Evolutionary conservation across 2,113 vertebrate species (phyloP).

Genomic region (Hyla sarda): DNA sequence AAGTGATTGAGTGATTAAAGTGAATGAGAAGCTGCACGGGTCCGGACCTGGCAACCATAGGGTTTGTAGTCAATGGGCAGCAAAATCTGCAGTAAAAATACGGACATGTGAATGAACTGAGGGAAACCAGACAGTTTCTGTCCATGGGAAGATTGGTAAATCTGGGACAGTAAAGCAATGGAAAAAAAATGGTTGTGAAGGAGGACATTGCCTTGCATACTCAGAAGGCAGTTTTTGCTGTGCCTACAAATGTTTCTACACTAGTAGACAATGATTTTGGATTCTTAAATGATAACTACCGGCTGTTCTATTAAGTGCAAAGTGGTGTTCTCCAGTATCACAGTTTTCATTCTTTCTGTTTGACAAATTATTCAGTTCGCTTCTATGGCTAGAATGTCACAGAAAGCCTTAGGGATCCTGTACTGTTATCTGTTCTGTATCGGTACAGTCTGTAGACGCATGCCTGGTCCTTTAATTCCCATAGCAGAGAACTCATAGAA

Average conservation of each 20-base stretch:
- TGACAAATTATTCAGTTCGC: neutral
- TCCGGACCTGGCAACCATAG: no score
- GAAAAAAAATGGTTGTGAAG: neutral
- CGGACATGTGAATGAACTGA: no score
- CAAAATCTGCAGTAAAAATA: no score
- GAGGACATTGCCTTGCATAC: neutral
- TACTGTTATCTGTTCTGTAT: neutral
- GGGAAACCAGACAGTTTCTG: no score
- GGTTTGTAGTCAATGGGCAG: no score
- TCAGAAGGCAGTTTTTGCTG: neutral
- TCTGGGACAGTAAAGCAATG: no score
- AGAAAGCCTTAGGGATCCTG: slow-evolving; percentile 10
- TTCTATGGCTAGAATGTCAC: neutral
- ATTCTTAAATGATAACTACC: neutral
- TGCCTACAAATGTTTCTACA: neutral
- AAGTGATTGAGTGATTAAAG: no score
- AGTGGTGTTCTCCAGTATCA: neutral
- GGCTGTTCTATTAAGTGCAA: neutral
- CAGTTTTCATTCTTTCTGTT: neutral
- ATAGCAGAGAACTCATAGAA: neutral
- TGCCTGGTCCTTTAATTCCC: neutral
- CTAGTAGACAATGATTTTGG: neutral
- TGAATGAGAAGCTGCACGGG: no score
- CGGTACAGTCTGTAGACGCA: neutral
- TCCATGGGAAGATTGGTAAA: no score